Conservation (phyloP, 2,888 invertebrate species). For the Furcula furcula region DNA sequence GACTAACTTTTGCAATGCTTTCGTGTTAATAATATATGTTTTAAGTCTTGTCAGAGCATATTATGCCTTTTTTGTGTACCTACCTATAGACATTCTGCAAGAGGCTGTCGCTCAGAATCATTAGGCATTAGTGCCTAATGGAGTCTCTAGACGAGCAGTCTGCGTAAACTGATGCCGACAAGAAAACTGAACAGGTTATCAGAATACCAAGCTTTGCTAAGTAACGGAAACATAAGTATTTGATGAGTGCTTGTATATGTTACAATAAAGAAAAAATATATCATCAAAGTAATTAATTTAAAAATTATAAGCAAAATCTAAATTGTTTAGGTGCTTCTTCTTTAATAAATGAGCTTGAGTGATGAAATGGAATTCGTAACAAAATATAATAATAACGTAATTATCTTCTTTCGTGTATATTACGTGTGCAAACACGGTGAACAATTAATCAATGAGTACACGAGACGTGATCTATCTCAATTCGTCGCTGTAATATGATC, state of each 20-base stretch:
- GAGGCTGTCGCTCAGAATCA: constrained; percentile 18
- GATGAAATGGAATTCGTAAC: no score
- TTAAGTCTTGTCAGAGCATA: background rate
- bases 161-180: constrained; percentile 19
- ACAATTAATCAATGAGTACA: constrained; percentile 21
- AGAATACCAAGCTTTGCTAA: constrained; percentile 5
- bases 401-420: constrained; percentile 8
- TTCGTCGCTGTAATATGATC: constrained; percentile 9
- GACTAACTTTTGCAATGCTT: no score
- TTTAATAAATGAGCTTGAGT: no score
- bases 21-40: no score
- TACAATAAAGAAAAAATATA: no score
- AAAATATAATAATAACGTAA: background rate
- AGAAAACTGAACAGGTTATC: constrained; percentile 12
- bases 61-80: background rate
- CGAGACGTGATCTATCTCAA: constrained; percentile 15
- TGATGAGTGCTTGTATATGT: no score
- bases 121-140: constrained; percentile 30
- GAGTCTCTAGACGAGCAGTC: constrained; percentile 21
- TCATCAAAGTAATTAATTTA: no score
- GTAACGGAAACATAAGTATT: constrained; percentile 4
- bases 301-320: no score
- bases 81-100: constrained; percentile 31
- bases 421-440: constrained; percentile 12
- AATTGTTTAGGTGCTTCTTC: no score